Evolutionary conservation across 2,888 invertebrate species (phyloP), one percentile per base, ranked within the genome.

Genomic region (Watsonalla cultraria): DNA sequence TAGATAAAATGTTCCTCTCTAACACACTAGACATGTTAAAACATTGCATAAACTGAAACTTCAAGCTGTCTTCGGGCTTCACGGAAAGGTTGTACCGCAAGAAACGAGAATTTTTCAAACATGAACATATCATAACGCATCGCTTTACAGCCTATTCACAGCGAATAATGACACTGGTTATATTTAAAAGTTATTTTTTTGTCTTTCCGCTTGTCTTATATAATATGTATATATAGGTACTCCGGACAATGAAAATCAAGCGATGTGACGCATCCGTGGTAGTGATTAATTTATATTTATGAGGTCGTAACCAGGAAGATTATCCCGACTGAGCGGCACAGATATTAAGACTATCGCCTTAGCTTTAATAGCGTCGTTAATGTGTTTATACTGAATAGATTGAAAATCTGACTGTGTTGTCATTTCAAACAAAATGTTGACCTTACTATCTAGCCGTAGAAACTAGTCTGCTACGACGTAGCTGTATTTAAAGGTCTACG

Each of bases 381-480:
- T 59, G 51, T 65, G 62, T 65, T 69, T 62, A 59, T 37, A 51
- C 62, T 57, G 60, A 70, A 68, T 70, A 61, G 59, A 66, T 63
- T 62, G 60, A 62, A 62, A 61, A 61, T 60, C 54, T 49, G 57
- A 61, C 58, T 56, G 49, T 34, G 51, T 24, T 60, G 45, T 54
- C 54, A 51, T 47, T 39, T 56, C 52, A 47, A 46, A 37, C 14
- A 37, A 49, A 4, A 9, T 48, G 14, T 14, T 37, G 13, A 9
- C 37, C 13, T 13, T 15, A 9, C 37, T 37, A 13, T 14, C 34
- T 35, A 48, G 13, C n/a, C n/a, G n/a, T 7, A n/a, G 47, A 13
- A 48, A n/a, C n/a, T n/a, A 7, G 13, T 9, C 5, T 39, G 48
- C 33, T 34, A 42, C 42, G 42, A 11, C 8, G 37, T 37, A 37